Base-by-base conservation (phyloP, 2,797 vertebrate genomes). In the Notoglanidium macrostoma region DNA sequence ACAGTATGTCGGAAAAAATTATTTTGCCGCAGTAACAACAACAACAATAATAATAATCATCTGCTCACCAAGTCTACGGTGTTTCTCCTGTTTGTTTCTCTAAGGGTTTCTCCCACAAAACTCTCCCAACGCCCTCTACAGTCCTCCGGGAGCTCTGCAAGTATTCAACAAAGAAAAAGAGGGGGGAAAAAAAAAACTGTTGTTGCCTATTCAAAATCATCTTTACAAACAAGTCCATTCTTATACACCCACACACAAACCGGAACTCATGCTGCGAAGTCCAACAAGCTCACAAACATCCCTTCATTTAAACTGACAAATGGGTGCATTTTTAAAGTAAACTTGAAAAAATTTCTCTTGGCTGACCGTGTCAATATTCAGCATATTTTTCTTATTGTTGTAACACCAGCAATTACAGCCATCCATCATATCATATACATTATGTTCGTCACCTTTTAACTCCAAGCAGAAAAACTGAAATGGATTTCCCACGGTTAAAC, bases 51-150 rank as follows among this genome's bases (percentile, higher is more conserved):
- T 4, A 72, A 23, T 3, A 72, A 72, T 55, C 19, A 84, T 7
- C 35, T 82, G 80, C 96, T 96, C 93, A 99, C 98, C 97, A 99
- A 92, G 89, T 99, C 98, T 40, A 99, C 97, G 0, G 98, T 98
- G 87, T 99, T 99, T 87, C 95, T 97, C 91, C 97, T 95, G 94
- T 99, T 99, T 0, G 98, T 98, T 92, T 99, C 98, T 0, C 94
- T 95, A 92, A 99, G 93, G 0, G 98, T 98, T 94, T 98, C 97
- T 23, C 97, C 97, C 84, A 99, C 98, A 0, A 99, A 99, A 73
- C 96, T 98, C 92, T 99, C 98, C 98, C 98, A 99, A 79, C 98
- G 97, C 63, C 98, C 98, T 88, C 97, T 95, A 93, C 97, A 99
- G 88, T 99, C 98, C 54, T 97, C 98, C 0, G 98, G 97, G 51